These are phyloP conservation scores for Poeciliopsis retropinna DNA, from an alignment of 2,113 vertebrate genomes.

Conservation along the genomic window DNA sequence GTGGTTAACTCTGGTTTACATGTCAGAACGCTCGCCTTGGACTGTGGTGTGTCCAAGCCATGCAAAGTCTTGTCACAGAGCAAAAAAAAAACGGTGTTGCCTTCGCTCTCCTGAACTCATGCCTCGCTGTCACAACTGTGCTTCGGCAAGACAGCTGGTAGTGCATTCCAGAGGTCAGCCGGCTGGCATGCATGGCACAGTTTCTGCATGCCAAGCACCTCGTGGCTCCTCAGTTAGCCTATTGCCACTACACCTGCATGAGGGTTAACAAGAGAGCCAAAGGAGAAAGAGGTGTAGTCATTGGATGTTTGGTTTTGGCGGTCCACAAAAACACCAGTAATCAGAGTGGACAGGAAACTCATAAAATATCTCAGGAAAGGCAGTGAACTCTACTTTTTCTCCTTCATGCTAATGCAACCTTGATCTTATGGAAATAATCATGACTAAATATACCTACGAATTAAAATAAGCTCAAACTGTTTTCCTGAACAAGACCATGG, in stretches of 20 bases:
- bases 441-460: background rate
- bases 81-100: constrained; percentile 19
- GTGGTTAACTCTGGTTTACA: constrained; percentile 35
- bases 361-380: background rate
- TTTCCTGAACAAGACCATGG: background rate
- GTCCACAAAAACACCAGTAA: constrained; percentile 21
- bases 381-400: background rate
- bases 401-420: background rate
- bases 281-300: constrained; percentile 1
- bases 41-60: constrained; percentile 52
- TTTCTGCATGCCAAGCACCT: constrained; percentile 28
- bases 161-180: constrained; percentile 49
- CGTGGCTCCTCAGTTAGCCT: constrained; percentile 9
- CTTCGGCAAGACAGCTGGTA: constrained; percentile 19
- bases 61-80: constrained; percentile 58
- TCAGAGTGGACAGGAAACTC: constrained; percentile 1
- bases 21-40: constrained; percentile 51
- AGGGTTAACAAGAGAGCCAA: background rate
- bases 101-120: constrained; percentile 18
- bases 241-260: constrained; percentile 31
- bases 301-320: constrained; percentile 18
- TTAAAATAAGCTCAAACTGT: background rate
- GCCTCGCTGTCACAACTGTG: background rate
- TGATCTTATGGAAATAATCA: constrained; percentile 19
- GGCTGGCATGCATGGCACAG: constrained; percentile 26